Percentiles rank a stretch among this genome's conserved stretches.
phyloP scores from a whole-genome alignment of 1,140 invertebrate species.

The Trialeurodes vaporariorum region DNA sequence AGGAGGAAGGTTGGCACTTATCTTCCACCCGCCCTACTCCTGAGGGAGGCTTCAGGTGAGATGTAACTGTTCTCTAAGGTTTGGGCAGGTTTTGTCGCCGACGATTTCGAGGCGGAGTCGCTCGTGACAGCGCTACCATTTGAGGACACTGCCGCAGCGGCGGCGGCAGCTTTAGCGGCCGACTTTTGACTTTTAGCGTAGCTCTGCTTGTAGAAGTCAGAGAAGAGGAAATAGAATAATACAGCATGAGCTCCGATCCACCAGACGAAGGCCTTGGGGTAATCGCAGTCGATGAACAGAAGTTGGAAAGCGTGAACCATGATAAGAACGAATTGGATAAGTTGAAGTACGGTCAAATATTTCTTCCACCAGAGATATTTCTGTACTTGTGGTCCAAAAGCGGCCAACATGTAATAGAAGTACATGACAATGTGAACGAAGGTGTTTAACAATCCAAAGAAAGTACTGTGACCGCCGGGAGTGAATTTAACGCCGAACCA shows the following conservation, averaged over 20 bases:
- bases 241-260: constrained; percentile 82
- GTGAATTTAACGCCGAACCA: constrained; percentile 96
- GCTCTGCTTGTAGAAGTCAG: constrained; percentile 81
- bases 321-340: constrained; percentile 78
- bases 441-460: constrained; percentile 75
- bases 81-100: neutral
- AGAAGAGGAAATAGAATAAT: constrained; percentile 87
- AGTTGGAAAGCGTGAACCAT: constrained; percentile 83
- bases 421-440: constrained; percentile 82
- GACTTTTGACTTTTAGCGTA: constrained; percentile 39
- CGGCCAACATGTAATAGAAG: constrained; percentile 70
- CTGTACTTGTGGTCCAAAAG: constrained; percentile 69
- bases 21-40: neutral
- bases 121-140: neutral
- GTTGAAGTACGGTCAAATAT: constrained; percentile 75
- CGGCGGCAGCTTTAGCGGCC: neutral
- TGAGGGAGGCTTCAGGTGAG: neutral
- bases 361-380: constrained; percentile 88
- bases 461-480: constrained; percentile 72
- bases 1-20: neutral
- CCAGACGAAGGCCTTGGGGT: constrained; percentile 76
- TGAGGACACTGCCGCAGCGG: too few species aligned
- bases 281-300: constrained; percentile 84
- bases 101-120: neutral
- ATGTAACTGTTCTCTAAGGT: neutral